Evolutionary conservation across 2,888 invertebrate species (phyloP).

Genomic region (Nomada lathburiana): DNA sequence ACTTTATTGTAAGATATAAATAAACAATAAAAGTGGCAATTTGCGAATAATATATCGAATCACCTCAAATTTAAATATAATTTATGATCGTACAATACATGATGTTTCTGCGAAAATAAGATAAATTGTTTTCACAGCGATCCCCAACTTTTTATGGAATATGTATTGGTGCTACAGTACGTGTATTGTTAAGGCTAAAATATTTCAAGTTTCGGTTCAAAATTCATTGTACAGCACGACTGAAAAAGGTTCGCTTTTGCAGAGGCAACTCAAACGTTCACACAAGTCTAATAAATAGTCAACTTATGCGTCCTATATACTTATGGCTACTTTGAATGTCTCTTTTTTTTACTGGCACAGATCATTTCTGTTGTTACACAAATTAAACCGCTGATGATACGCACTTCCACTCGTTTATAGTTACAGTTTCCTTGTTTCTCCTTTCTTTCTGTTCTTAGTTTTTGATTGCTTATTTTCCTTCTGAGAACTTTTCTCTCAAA

Average conservation of each 20-base stretch:
- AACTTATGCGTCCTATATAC: conserved; percentile 68
- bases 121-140: background rate
- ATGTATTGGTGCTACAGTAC: background rate
- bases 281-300: conserved; percentile 78
- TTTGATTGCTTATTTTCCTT: conserved; percentile 82
- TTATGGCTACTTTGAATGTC: conserved; percentile 69
- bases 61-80: conserved; percentile 23
- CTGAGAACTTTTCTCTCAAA: conserved; percentile 93
- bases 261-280: conserved; percentile 66
- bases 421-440: conserved; percentile 36
- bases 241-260: conserved; percentile 45
- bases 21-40: conserved; percentile 35
- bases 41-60: conserved; percentile 15
- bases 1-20: conserved; percentile 43
- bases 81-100: conserved; percentile 2
- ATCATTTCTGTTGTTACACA: conserved; percentile 58
- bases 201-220: conserved; percentile 63
- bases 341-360: conserved; percentile 72
- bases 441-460: conserved; percentile 3
- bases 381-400: conserved; percentile 38
- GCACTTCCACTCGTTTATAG: conserved; percentile 61
- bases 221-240: conserved; percentile 59
- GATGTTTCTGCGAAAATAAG: background rate
- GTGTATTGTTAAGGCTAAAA: conserved; percentile 10
- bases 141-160: background rate